Evolutionary conservation across 2,113 vertebrate species (phyloP), one percentile per base, ranked within the genome.

Genomic region (Psittacus erithacus): DNA sequence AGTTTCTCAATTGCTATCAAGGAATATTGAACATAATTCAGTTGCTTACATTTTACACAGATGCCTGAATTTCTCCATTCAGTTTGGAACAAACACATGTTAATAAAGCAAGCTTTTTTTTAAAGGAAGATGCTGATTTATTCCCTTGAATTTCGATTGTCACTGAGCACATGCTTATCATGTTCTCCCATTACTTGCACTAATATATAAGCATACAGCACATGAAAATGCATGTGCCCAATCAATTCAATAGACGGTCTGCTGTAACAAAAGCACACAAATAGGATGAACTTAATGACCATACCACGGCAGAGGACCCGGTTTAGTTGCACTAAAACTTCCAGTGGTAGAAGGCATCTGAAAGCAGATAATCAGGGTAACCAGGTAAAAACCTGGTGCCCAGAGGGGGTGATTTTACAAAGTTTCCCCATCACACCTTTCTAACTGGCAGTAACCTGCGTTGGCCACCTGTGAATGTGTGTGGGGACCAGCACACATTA

Each of bases 1-100:
- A 92, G 73, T 96, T 92, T 86, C 39, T 91, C 71, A 70, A 80
- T 90, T 12, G 23, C 84, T 95, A 89, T 81, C 84, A 92, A 83
- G 87, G 90, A 93, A 97, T 93, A 92, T n/a, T 70, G 79, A 96
- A 97, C 86, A 90, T 93, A 94, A 96, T 95, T 88, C 89, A 94
- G 43, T 90, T 95, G 96, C 92, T 95, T 95, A 90, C 77, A 92
- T 89, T 92, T 89, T 86, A 97, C 75, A 84, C 68, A 83, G 97
- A 96, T 67, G 82, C 90, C 79, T 96, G 94, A 91, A 96, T 95
- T 96, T 97, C 84, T 88, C 95, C 90, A 62, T 78, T 88, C 87
- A 70, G 57, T 97, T 97, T 94, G 93, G 86, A 96, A 95, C 73
- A 93, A 86, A 73, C 35, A 43, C 49, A 67, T 86, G 92, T 92